These are phyloP conservation scores for Otolemur crassicaudatus DNA, from an alignment of 2,797 vertebrate genomes.

Conservation along the genomic window DNA sequence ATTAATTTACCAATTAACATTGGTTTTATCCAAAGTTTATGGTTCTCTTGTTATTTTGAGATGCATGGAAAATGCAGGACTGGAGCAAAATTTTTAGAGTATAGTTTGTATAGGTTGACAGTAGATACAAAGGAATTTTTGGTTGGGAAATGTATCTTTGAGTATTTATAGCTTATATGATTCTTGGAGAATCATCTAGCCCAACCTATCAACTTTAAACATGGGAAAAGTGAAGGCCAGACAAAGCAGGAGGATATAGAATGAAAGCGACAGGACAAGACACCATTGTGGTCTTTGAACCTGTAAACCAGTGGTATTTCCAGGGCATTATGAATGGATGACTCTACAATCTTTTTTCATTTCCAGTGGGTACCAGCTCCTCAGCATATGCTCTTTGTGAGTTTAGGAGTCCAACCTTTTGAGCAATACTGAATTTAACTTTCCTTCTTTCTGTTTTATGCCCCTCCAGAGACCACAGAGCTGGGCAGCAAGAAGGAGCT, in stretches of 20 bases:
- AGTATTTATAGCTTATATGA: conserved; percentile 31
- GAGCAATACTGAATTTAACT: background rate
- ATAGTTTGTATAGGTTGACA: background rate
- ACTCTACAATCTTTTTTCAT: background rate
- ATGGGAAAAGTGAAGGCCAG: background rate
- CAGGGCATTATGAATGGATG: background rate
- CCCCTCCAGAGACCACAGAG: conserved; percentile 94
- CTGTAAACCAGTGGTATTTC: background rate
- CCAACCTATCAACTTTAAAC: background rate
- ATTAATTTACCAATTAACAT: background rate
- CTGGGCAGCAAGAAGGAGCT: conserved; percentile 94
- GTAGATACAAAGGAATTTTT: conserved; percentile 26
- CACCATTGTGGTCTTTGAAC: background rate
- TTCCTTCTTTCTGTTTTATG: conserved; percentile 58
- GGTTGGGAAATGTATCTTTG: background rate
- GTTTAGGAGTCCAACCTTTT: background rate
- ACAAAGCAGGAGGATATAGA: background rate
- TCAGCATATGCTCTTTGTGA: background rate
- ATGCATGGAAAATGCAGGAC: conserved; percentile 30
- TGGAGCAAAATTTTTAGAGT: background rate
- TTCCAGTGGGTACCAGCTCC: background rate
- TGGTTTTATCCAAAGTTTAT: background rate
- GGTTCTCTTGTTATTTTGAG: conserved; percentile 19
- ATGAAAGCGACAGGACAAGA: background rate
- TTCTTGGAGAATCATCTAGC: background rate